These are phyloP conservation scores for Dendrolimus pini DNA, from an alignment of 2,888 invertebrate genomes.

Conservation along the genomic window DNA sequence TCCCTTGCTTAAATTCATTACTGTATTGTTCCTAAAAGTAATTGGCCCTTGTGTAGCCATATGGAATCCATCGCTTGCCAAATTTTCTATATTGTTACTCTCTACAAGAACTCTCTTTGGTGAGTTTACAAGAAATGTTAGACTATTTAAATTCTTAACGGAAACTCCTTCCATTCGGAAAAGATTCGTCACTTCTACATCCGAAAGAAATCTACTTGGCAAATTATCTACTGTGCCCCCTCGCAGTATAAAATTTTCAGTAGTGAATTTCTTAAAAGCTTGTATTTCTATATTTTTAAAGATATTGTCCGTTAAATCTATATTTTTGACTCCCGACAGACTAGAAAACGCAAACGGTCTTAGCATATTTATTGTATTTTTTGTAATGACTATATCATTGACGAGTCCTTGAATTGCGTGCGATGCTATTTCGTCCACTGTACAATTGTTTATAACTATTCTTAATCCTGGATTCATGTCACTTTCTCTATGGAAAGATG, in stretches of 20 bases:
- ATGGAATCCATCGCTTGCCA: conserved; percentile 82
- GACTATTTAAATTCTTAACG: conserved; percentile 80
- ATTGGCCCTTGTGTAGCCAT: conserved; percentile 78
- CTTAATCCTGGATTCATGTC: conserved; percentile 79
- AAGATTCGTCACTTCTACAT: conserved; percentile 81
- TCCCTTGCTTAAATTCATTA: conserved; percentile 74
- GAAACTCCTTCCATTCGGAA: conserved; percentile 81
- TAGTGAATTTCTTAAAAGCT: conserved; percentile 87
- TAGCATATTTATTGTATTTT: conserved; percentile 78
- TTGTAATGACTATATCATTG: conserved; percentile 80
- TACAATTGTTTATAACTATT: conserved; percentile 65
- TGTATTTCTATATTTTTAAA: conserved; percentile 80
- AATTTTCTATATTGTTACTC: conserved; percentile 72
- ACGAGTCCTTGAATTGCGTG: conserved; percentile 84
- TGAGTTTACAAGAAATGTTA: conserved; percentile 81
- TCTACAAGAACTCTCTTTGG: conserved; percentile 79
- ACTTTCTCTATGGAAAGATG: conserved; percentile 75
- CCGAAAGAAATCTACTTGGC: conserved; percentile 84
- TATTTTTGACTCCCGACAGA: conserved; percentile 78
- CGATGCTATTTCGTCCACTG: conserved; percentile 72
- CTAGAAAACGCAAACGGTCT: conserved; percentile 86
- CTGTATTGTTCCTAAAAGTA: conserved; percentile 80
- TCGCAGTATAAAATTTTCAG: conserved; percentile 79
- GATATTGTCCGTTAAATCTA: conserved; percentile 78
- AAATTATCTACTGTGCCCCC: conserved; percentile 78